Base-by-base conservation (phyloP, 2,113 vertebrate species). In the Phaethornis superciliosus region DNA sequence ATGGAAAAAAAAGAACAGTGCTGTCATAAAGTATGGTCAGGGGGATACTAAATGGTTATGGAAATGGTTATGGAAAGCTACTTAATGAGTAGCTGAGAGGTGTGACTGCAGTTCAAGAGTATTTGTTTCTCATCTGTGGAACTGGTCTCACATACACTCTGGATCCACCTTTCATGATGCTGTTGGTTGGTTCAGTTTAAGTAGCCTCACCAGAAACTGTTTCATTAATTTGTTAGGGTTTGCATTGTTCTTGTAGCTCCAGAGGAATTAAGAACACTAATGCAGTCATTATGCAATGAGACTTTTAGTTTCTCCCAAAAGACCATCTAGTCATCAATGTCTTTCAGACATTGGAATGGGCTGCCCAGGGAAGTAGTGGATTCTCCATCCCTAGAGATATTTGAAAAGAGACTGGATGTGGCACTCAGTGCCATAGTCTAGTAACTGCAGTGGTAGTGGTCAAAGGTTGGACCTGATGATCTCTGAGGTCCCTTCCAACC, bases 1-100 rank as follows among this genome's bases (percentile, higher is more conserved):
- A 92, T 70, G 54, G 27, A n/a, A 86, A 70, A 70, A 88, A 24
- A 11, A 81, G 28, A 88, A 47, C 12, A 51, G 6, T 33, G 27
- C 27, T 59, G 22, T 32, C 51, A 35, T 55, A 33, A 23, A 69
- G 59, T 0, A 2, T 52, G 44, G 40, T 17, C 0, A 0, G 2
- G 32, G 21, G 5, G 1, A 40, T 37, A 12, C 40, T 78, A 63
- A 89, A 69, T 3, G 2, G 12, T 13, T 54, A 55, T 78, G 56
- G 24, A 75, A 92, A 78, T 17, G n/a, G n/a, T n/a, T n/a, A n/a
- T n/a, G n/a, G n/a, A n/a, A n/a, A n/a, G n/a, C n/a, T n/a, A n/a
- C 13, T 67, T 64, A 17, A 22, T 79, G 58, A 5, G 4, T 6
- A 62, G 47, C 62, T 79, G 40, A 84, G 51, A 49, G 28, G 16